Base-by-base conservation (phyloP, 2,797 vertebrate genomes). In the Varecia variegata region DNA sequence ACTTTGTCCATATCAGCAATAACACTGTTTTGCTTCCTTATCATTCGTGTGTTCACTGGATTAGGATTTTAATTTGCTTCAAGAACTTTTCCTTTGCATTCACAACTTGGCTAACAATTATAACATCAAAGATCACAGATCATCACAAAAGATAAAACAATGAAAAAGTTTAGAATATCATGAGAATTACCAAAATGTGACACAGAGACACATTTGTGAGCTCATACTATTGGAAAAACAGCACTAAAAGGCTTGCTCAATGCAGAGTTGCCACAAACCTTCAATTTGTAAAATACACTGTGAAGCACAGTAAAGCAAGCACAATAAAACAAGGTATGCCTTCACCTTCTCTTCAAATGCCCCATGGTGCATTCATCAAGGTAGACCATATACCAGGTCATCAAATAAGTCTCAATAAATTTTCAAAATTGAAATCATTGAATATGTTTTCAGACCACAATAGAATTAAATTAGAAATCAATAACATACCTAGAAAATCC, bases 391-490 rank as follows among this genome's bases (percentile, higher is more conserved):
- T 38, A 79, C 35, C 38, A 27, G 71, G 27, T 35, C 65, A 47
- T 90, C 30, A 17, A 79, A 50, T 71, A 79, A 67, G 11, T 88
- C 68, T 70, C 62, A 30, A 4, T 56, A 77, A 67, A 71, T 65
- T 86, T 94, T 82, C 25, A 87, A 17, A 74, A 90, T 74, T 38
- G 27, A 94, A 93, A 60, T 84, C 35, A 83, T 56, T 62, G n/a
- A 68, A 38, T 93, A 32, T 94, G 82, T 79, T 73, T 32, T 93
- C 58, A 95, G 56, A 88, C 21, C 18, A 70, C 67, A 90, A 7
- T 81, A 40, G 87, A 73, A 89, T 88, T 71, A 60, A 90, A 40
- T 87, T 74, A 92, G 38, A 77, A 86, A 38, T 92, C 32, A 50
- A 12, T 74, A 88, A n/a, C 7, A 4, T 68, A 85, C n/a, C 30